Evolutionary conservation across 2,888 invertebrate species (phyloP).

Genomic region (Cantharis nigra): DNA sequence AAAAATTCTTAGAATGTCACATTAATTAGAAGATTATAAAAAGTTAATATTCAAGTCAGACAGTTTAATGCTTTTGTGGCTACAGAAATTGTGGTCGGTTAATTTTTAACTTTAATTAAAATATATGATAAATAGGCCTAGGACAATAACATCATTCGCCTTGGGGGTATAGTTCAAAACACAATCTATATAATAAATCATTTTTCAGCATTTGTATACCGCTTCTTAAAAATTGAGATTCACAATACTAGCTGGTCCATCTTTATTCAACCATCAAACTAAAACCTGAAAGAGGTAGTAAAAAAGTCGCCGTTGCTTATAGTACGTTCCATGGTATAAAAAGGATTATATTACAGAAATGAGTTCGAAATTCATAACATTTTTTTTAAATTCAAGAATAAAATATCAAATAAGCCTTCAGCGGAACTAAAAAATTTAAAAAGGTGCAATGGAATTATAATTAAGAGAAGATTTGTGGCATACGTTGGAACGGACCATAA

Average conservation of each 20-base stretch:
- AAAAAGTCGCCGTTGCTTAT: conserved; percentile 5
- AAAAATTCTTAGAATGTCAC: background rate
- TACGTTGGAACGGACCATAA: conserved; percentile 3
- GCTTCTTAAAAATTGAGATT: background rate
- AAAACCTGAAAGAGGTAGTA: background rate
- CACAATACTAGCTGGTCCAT: background rate
- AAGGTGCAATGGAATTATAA: background rate
- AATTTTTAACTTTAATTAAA: conserved; percentile 12
- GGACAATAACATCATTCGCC: conserved; percentile 8
- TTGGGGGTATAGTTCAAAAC: background rate
- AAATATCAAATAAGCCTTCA: background rate
- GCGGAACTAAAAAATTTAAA: background rate
- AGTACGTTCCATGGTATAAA: background rate
- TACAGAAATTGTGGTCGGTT: conserved; percentile 1
- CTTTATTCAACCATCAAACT: conserved; percentile 1
- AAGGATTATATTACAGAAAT: too few species aligned
- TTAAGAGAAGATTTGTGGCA: background rate
- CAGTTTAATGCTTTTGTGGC: background rate
- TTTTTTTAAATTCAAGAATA: background rate
- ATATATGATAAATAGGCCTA: conserved; percentile 8
- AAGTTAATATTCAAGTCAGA: background rate
- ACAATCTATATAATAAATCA: background rate
- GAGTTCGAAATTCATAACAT: too few species aligned
- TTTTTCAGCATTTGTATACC: background rate
- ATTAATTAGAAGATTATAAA: background rate